phyloP scores from a whole-genome alignment of 2,797 vertebrate species.

The Malacoctenus gilli region DNA sequence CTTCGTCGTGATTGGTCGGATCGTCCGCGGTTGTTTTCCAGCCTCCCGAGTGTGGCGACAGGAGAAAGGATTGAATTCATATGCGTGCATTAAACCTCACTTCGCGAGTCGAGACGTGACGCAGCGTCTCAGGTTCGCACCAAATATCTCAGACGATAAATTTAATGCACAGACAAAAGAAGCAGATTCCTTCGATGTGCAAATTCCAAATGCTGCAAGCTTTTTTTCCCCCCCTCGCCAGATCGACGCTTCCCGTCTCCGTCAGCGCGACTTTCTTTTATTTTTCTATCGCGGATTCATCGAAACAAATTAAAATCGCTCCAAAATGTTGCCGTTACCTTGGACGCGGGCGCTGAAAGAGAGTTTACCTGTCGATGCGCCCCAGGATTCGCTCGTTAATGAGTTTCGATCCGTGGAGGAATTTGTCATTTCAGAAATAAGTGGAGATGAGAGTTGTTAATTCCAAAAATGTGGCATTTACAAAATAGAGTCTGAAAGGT shows the following conservation, averaged over 20 bases:
- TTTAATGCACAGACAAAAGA: constrained; percentile 33
- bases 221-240: constrained; percentile 32
- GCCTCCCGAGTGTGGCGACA: too few species aligned
- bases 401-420: constrained; percentile 23
- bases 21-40: too few species aligned
- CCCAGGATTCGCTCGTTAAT: constrained; percentile 14
- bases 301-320: constrained; percentile 8
- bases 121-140: too few species aligned
- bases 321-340: constrained; percentile 31
- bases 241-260: constrained; percentile 6
- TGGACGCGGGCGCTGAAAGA: constrained; percentile 10
- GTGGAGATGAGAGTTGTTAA: constrained; percentile 9
- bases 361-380: constrained; percentile 13
- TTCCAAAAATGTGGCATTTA: constrained; percentile 12
- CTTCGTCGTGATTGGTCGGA: too few species aligned
- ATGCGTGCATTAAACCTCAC: too few species aligned
- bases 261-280: constrained; percentile 20
- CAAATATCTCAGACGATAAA: constrained; percentile 20
- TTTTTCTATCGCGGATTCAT: constrained; percentile 30
- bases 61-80: too few species aligned
- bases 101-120: too few species aligned
- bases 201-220: constrained; percentile 17
- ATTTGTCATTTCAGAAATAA: constrained; percentile 12
- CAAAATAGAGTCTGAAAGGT: constrained; percentile 6
- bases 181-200: constrained; percentile 8